These are phyloP conservation scores for Drosophila erecta DNA, from an alignment of 1,140 invertebrate genomes.

Conservation along the genomic window DNA sequence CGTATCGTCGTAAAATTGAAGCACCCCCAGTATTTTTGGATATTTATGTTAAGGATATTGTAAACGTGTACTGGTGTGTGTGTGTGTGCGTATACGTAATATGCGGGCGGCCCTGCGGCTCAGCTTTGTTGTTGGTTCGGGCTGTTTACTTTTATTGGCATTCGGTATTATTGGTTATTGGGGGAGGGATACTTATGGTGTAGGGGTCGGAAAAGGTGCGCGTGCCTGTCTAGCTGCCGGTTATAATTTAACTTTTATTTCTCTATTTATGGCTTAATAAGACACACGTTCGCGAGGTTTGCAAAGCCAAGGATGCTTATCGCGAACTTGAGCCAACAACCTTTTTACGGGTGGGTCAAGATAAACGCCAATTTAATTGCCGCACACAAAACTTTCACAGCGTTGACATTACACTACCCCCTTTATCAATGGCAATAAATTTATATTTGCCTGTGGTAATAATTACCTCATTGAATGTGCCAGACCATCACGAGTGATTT, in stretches of 20 bases:
- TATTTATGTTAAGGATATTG: slow-evolving; percentile 76
- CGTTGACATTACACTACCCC: slow-evolving; percentile 13
- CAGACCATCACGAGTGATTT: slow-evolving; percentile 25
- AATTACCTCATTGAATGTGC: slow-evolving; percentile 18
- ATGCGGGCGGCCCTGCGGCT: slow-evolving; percentile 53
- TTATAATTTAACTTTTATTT: slow-evolving; percentile 80
- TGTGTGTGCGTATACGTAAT: slow-evolving; percentile 32
- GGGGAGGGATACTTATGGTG: neutral
- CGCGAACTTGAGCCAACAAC: slow-evolving; percentile 49
- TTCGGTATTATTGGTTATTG: slow-evolving; percentile 78
- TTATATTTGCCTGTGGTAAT: slow-evolving; percentile 28
- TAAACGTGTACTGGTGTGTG: slow-evolving; percentile 49
- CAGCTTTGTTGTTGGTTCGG: slow-evolving; percentile 48
- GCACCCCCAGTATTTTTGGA: slow-evolving; percentile 74
- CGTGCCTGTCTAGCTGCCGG: slow-evolving; percentile 46
- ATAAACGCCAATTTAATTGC: slow-evolving; percentile 75
- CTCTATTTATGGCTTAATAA: slow-evolving; percentile 80
- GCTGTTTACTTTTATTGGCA: slow-evolving; percentile 81
- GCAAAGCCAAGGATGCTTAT: slow-evolving; percentile 44
- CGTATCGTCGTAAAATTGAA: slow-evolving; percentile 76
- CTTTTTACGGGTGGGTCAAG: slow-evolving; percentile 47
- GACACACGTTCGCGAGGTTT: slow-evolving; percentile 38
- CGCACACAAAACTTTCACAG: slow-evolving; percentile 25
- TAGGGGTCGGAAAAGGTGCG: slow-evolving; percentile 46
- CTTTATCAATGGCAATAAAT: slow-evolving; percentile 22